Evolutionary conservation across 2,113 vertebrate species (phyloP).

Genomic region (Serilophus lunatus): DNA sequence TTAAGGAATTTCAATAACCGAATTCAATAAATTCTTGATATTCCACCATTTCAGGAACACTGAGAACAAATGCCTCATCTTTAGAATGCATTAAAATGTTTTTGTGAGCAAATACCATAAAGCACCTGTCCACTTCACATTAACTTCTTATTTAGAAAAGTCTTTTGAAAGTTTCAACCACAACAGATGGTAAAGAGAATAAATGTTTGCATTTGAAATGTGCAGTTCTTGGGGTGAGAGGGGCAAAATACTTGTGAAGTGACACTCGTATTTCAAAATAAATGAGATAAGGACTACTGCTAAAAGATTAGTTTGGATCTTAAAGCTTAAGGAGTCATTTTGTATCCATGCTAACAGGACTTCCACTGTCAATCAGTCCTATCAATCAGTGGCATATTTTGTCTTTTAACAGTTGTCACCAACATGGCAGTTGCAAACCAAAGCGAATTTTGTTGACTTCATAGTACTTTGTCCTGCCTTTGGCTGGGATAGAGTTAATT

Average conservation of each 20-base stretch:
- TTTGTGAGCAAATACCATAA: neutral
- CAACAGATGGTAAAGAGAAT: neutral
- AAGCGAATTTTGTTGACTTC: neutral
- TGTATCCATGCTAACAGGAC: neutral
- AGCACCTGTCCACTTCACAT: neutral
- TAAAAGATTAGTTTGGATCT: neutral
- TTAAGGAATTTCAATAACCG: neutral
- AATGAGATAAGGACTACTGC: neutral
- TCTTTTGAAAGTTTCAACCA: neutral
- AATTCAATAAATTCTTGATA: neutral
- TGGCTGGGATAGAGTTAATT: too few relatives aligned
- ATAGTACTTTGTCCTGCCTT: neutral
- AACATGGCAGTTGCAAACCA: neutral
- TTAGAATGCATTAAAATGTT: neutral
- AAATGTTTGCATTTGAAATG: neutral
- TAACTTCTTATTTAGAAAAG: neutral
- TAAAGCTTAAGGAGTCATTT: neutral
- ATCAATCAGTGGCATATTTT: neutral
- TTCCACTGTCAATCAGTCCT: accelerated
- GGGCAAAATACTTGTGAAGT: neutral
- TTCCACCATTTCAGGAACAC: neutral
- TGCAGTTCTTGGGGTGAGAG: neutral
- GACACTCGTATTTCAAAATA: neutral
- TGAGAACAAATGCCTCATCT: neutral
- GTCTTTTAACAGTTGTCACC: neutral